Base-by-base conservation (phyloP, 64 coral and sea anemone genomes). In the Pachyseris speciosa region DNA sequence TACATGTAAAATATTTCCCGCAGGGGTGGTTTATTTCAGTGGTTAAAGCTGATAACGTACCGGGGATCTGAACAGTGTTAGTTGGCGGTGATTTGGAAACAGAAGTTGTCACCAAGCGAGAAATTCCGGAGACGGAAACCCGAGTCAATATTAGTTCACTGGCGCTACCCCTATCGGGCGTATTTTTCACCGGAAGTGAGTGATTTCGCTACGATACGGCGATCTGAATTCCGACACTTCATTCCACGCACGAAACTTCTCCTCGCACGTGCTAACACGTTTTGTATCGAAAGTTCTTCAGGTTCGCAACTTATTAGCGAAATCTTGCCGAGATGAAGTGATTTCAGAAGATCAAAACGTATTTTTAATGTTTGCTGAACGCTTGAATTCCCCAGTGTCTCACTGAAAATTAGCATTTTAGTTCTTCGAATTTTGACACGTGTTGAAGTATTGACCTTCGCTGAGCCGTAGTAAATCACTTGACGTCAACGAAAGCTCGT, bases 111-210 rank as follows among this genome's bases (percentile, higher is more conserved):
- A 27, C 19, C 10, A 37, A 81, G 77, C 77, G 77, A 81, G 77
- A 81, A 81, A 81, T 81, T 81, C 77, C 77, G 51, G 31, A 26
- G 19, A 53, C 57, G 39, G 13, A 81, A 63, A 37, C 36, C 16
- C 32, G 50, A 81, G 77, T 81, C 51, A 81, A 81, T 81, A 81
- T 81, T 81, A 61, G 53, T 58, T 41, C 77, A 63, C 51, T 81
- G 77, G 51, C 53, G 77, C 51, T 81, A 81, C 77, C 77, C 77
- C 77, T 81, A 81, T 60, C 29, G 77, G 53, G 49, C 27, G 57
- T 63, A 20, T 81, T 63, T 81, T 58, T 63, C 77, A 81, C 77
- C 77, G 77, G 77, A 81, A 81, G 77, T 63, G 33, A 63, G 51
- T 19, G 31, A 60, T 81, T 63, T 40, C 22, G 77, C 48, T 61